A percentile compares a stretch with the other conserved stretches of the same genome.
Evolutionary conservation across 2,797 vertebrate species (phyloP).

Genomic region (Mormyrops boulengeri): DNA sequence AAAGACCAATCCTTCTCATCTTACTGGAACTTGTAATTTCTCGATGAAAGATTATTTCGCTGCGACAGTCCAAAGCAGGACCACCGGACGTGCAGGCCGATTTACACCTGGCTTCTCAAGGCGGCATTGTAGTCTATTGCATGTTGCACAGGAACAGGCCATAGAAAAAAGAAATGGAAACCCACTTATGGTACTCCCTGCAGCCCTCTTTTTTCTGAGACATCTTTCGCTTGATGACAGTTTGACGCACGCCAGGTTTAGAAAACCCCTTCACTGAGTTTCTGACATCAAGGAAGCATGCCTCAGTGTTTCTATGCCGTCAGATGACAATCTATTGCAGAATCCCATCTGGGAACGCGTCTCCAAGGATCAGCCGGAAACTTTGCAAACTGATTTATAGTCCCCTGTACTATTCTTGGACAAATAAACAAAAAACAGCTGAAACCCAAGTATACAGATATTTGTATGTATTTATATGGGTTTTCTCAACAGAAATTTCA

Average conservation of each 20-base stretch:
- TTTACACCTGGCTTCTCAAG: neutral
- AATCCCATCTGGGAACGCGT: neutral
- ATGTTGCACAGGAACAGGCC: neutral
- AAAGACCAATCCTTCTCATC: neutral
- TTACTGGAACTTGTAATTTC: neutral
- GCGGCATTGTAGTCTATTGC: neutral
- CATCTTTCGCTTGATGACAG: neutral
- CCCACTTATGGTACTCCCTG: neutral
- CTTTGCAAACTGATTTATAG: neutral
- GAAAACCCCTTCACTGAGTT: neutral
- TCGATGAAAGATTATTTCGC: neutral
- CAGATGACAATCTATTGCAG: neutral
- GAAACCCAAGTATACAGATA: neutral
- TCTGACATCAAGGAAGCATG: neutral
- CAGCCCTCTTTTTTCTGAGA: neutral
- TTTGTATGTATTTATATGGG: neutral
- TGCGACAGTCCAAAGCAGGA: neutral
- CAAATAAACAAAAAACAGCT: neutral
- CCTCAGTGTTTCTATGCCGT: neutral
- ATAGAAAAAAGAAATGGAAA: neutral
- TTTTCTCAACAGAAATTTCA: neutral
- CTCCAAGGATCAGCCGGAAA: neutral
- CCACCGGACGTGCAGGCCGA: neutral
- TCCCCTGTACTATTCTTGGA: neutral
- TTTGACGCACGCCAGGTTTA: neutral